Evolutionary conservation across 2,888 invertebrate species (phyloP), one percentile per base, ranked within the genome.

Genomic region (Carabus problematicus): DNA sequence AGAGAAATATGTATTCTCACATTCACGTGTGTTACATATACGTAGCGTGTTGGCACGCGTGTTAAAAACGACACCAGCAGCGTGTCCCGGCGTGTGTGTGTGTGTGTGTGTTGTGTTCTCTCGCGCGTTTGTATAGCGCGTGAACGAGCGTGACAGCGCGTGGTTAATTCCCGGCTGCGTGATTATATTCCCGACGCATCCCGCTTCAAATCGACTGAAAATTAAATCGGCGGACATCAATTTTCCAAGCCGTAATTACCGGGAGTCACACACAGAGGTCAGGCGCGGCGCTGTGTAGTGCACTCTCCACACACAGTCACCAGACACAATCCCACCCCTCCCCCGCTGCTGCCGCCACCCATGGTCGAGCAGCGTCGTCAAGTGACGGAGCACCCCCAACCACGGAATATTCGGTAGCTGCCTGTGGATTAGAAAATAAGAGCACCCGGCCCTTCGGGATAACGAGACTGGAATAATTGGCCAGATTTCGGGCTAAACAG

Each of bases 141-240:
- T 52, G 63, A 54, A 39, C 56, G 42, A 54, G 64, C 64, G 64
- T 64, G 64, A 64, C 64, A 64, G 56, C 56, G 55, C 64, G 43
- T 18, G 7, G 52, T 19, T 52, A 52, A 52, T 52, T 52, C 41
- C 41, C 42, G 77, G 77, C 75, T 75, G 76, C 77, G 77, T 77
- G 78, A 79, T 77, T 77, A 77, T 78, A 78, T 77, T 79, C 76
- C 75, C 77, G 77, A 78, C 79, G 78, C 78, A 78, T 79, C 78
- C 77, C 77, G 74, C 29, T 75, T 78, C 78, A 79, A 80, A 79
- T 80, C 79, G 79, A 78, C 77, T 78, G 79, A 79, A 79, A 80
- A 79, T 79, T 78, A 79, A 80, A 78, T 79, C 78, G 79, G 76
- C 77, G 79, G 77, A 78, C 79, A 79, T 79, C 79, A 79, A 79